Conservation (phyloP, 2,113 vertebrate genomes). For the Megaceryle maxima region DNA sequence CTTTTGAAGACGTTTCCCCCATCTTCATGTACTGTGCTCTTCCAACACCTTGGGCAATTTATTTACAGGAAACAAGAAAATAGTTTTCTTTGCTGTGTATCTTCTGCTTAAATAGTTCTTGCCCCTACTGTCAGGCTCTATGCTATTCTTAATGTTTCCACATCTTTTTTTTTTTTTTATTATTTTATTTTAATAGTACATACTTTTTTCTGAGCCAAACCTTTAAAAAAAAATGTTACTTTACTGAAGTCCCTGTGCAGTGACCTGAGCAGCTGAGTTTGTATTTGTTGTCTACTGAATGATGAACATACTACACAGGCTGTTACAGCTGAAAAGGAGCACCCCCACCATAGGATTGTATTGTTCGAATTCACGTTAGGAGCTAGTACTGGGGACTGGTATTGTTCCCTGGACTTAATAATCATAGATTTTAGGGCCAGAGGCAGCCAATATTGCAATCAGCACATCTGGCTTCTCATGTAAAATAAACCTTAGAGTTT, state of each 20-base stretch:
- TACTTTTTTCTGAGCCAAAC: background rate
- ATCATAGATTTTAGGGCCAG: background rate
- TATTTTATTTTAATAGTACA: background rate
- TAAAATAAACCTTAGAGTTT: background rate
- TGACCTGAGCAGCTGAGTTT: background rate
- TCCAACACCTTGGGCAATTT: accelerated
- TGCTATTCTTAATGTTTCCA: background rate
- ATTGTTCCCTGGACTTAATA: background rate
- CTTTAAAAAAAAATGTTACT: background rate
- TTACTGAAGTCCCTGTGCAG: background rate
- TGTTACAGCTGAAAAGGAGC: background rate
- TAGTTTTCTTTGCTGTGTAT: accelerated
- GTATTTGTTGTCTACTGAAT: background rate
- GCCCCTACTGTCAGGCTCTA: background rate
- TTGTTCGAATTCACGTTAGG: background rate
- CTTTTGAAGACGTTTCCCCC: background rate
- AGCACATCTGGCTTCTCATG: background rate
- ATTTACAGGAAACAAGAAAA: background rate
- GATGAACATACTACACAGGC: background rate
- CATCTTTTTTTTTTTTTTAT: background rate
- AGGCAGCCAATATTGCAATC: background rate
- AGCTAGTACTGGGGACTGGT: background rate
- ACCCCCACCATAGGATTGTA: background rate
- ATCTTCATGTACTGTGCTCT: background rate
- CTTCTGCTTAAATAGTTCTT: background rate